Evolutionary conservation across 2,797 vertebrate genomes (phyloP).

Genomic region (Rhynchonycteris naso): DNA sequence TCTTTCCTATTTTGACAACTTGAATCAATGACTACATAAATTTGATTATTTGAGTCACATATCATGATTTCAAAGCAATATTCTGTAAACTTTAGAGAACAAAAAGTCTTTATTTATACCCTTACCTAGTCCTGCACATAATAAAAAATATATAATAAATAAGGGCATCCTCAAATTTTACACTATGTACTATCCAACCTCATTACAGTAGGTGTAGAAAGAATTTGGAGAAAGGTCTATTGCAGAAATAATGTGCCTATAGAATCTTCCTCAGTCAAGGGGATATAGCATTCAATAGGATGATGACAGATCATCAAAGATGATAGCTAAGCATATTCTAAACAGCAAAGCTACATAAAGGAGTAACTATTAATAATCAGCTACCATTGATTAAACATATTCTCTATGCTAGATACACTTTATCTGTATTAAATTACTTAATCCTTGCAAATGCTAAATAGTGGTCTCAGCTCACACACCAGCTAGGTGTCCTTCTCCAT

Average conservation of each 20-base stretch:
- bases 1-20: constrained; percentile 5
- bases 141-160: constrained; percentile 41
- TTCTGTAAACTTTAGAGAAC: background rate
- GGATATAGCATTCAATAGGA: background rate
- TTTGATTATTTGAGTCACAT: constrained; percentile 6
- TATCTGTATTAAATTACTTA: background rate
- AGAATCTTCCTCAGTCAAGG: background rate
- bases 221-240: background rate
- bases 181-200: background rate
- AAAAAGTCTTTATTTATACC: constrained; percentile 12
- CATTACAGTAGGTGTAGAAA: background rate
- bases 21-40: background rate
- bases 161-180: constrained; percentile 29
- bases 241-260: constrained; percentile 8
- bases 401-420: background rate
- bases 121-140: background rate
- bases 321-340: background rate
- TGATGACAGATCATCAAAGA: constrained; percentile 34
- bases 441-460: background rate
- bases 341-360: constrained; percentile 18
- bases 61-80: constrained; percentile 45
- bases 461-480: background rate
- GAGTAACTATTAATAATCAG: background rate
- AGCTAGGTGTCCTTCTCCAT: background rate
- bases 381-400: background rate